phyloP scores from a whole-genome alignment of 2,888 invertebrate genomes.

The Zaprionus obscuricornis region DNA sequence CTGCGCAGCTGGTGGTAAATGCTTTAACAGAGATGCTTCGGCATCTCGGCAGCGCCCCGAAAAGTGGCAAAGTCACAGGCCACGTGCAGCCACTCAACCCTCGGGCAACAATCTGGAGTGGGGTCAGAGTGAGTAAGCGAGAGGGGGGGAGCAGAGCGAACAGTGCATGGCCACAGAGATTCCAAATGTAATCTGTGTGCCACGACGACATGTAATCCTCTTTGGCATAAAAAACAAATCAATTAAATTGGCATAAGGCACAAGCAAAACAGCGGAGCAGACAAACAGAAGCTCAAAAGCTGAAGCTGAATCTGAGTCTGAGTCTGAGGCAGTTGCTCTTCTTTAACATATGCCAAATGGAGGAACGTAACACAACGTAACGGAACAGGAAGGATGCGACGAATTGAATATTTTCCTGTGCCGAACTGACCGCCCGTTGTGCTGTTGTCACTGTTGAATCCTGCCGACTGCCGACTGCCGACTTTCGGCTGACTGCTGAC shows the following conservation, averaged over 20 bases:
- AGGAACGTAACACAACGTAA: conserved; percentile 44
- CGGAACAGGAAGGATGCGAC: conserved; percentile 80
- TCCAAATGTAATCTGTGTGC: conserved; percentile 74
- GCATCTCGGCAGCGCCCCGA: conserved; percentile 13
- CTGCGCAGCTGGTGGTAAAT: conserved; percentile 79
- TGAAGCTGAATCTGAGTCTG: too few species aligned
- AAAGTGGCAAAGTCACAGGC: conserved; percentile 54
- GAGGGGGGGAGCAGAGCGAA: neutral
- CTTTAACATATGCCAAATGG: conserved; percentile 53
- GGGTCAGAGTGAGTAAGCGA: neutral
- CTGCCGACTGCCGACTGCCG: neutral
- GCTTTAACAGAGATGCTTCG: conserved; percentile 29
- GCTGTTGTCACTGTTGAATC: conserved; percentile 59
- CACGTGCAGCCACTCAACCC: conserved; percentile 76
- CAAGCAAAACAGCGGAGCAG: neutral
- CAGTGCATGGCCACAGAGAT: conserved; percentile 38
- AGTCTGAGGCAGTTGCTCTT: conserved; percentile 33
- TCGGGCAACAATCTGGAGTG: conserved; percentile 7
- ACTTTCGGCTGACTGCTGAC: conserved; percentile 1
- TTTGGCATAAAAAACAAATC: conserved; percentile 83
- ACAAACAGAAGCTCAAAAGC: neutral
- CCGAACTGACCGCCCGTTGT: conserved; percentile 63
- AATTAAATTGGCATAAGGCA: conserved; percentile 76
- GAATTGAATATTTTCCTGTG: conserved; percentile 80
- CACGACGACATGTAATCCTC: conserved; percentile 79